phyloP scores from a whole-genome alignment of 2,797 vertebrate genomes.

The Artibeus lituratus region DNA sequence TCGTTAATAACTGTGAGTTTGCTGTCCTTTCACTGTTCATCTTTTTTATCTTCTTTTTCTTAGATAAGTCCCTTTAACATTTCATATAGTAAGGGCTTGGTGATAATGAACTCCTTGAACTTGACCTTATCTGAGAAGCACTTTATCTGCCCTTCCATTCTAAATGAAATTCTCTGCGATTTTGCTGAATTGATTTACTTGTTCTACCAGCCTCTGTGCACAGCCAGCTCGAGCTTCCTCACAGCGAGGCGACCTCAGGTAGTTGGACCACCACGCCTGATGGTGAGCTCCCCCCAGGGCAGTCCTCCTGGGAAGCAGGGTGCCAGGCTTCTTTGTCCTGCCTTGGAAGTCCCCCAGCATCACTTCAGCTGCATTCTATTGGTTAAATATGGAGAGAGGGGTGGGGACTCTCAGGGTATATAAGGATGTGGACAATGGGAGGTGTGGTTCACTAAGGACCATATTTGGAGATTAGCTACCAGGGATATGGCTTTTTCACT shows the following conservation, averaged over 20 bases:
- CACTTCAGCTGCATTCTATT: background rate
- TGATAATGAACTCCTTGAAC: too few species aligned
- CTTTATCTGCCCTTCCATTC: too few species aligned
- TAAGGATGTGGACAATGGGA: background rate
- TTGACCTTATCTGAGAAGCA: too few species aligned
- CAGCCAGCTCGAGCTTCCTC: background rate
- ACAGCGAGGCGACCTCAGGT: background rate
- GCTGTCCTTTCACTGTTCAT: too few species aligned
- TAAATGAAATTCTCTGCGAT: too few species aligned
- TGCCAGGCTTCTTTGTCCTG: background rate
- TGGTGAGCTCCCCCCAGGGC: background rate
- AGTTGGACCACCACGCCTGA: background rate
- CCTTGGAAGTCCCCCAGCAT: background rate
- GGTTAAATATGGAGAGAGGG: background rate
- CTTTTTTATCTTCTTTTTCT: too few species aligned
- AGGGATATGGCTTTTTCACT: background rate
- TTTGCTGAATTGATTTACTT: background rate
- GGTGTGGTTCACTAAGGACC: background rate
- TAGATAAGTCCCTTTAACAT: too few species aligned
- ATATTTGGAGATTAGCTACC: background rate
- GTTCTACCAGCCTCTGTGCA: background rate
- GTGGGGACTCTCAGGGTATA: background rate
- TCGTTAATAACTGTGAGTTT: too few species aligned
- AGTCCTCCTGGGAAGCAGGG: background rate
- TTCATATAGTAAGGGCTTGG: too few species aligned